Base-by-base conservation (phyloP, 1,140 invertebrate species). In the Octopus bimaculoides region DNA sequence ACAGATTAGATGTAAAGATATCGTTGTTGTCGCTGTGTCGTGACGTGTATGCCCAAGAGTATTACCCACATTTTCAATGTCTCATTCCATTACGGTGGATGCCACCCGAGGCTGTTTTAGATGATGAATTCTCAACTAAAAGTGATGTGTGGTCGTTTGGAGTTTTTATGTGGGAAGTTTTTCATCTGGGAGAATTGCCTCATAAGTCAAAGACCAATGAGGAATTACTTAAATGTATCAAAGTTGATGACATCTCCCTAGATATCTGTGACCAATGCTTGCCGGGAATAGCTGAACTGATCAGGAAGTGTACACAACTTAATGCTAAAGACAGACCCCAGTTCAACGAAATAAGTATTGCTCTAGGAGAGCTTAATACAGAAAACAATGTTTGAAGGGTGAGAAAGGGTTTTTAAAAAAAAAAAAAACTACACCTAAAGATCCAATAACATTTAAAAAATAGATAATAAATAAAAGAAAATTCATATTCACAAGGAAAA, bases 31-130 rank as follows among this genome's bases (percentile, higher is more conserved):
- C 94, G 41, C 92, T 97, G 81, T 94, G 93, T 69, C 93, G 95
- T 82, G 96, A 97, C 83, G 94, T 95, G 0, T 95, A 97, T 86
- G 93, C 94, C 61, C 93, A 93, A 79, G 96, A 97, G 87, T 98
- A 98, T 89, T 89, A 82, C 55, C 83, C 81, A 41, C 82, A 81
- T 20, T 79, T 77, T 5, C 87, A 89, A 79, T 88, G 93, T 91
- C 90, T 93, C 61, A 92, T 96, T 52, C 95, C 95, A 0, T 88
- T 96, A 12, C 92, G 96, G 81, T 98, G 96, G 96, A 86, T 97
- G 85, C 94, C 96, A 0, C 93, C 93, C 26, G 97, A 98, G 89
- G 95, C 95, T 3, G 94, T 96, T 1, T 92, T 95, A 81, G 96
- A 97, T 20, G 85, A 84, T 92, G 96, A 77, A 82, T 97, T 79